Percentiles rank a stretch among this genome's conserved stretches.
Conservation (phyloP, 2,797 vertebrate genomes). For the Lates japonicus region DNA sequence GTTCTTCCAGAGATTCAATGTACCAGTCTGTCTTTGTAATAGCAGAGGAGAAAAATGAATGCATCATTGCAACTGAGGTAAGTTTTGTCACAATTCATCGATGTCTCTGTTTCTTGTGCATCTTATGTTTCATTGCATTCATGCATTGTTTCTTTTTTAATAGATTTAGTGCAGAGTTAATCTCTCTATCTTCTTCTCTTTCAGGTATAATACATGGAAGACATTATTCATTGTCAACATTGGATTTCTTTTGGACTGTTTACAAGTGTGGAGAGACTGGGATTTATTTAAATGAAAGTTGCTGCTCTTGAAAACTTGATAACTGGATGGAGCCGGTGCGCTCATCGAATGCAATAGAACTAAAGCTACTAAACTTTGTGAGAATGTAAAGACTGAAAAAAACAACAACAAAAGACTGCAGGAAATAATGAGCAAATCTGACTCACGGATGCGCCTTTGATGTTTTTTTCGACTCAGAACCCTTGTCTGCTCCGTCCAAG, state of each 20-base stretch:
- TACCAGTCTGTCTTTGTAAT: slow-evolving; percentile 98
- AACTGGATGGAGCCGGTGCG: slow-evolving; percentile 91
- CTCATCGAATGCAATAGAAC: slow-evolving; percentile 87
- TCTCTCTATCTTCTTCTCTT: slow-evolving; percentile 21
- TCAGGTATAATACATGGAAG: slow-evolving; percentile 82
- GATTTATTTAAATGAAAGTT: slow-evolving; percentile 92
- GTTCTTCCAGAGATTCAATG: slow-evolving; percentile 94
- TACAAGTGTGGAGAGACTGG: slow-evolving; percentile 93
- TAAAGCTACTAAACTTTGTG: slow-evolving; percentile 81
- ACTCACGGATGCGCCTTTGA: slow-evolving; percentile 43
- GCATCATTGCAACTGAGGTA: slow-evolving; percentile 99
- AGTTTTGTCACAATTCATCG: slow-evolving; percentile 39
- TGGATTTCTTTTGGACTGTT: slow-evolving; percentile 93
- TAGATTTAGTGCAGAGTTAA: neutral
- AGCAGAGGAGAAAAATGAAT: slow-evolving; percentile 96
- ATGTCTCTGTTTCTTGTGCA: neutral
- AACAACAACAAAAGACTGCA: slow-evolving; percentile 16
- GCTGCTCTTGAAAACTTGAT: slow-evolving; percentile 97
- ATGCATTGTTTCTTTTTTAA: neutral
- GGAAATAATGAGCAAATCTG: slow-evolving; percentile 58
- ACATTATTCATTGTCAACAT: slow-evolving; percentile 61
- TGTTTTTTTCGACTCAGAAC: slow-evolving; percentile 50
- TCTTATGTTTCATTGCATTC: neutral
- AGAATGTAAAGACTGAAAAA: slow-evolving; percentile 83
- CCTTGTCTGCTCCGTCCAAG: slow-evolving; percentile 47